phyloP scores from a whole-genome alignment of 2,113 vertebrate species.

The Brevimyrus niger region DNA sequence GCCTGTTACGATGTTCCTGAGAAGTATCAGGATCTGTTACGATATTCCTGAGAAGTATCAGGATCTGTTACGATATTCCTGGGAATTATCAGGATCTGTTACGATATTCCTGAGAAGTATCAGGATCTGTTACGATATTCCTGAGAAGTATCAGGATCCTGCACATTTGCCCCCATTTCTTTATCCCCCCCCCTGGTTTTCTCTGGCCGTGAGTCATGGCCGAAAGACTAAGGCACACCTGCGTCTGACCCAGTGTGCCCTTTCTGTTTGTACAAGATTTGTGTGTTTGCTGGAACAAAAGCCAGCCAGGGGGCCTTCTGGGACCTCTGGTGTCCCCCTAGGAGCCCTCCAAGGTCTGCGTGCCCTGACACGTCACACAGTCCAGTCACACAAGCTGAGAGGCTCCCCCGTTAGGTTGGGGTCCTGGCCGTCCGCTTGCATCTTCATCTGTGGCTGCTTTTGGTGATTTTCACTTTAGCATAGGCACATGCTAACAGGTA shows the following conservation, averaged over 20 bases:
- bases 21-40: too few species aligned
- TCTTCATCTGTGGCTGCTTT: not conserved
- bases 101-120: too few species aligned
- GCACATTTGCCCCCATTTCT: not conserved
- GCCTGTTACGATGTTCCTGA: not conserved
- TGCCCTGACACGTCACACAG: not conserved
- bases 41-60: too few species aligned
- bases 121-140: too few species aligned
- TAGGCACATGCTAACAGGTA: not conserved
- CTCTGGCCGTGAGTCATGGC: not conserved
- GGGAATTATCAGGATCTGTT: too few species aligned
- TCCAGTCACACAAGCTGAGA: not conserved
- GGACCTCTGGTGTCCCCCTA: not conserved
- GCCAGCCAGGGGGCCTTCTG: not conserved
- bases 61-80: too few species aligned
- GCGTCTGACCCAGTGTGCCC: not conserved
- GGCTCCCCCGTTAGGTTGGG: not conserved
- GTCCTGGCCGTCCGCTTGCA: not conserved
- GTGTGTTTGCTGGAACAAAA: not conserved
- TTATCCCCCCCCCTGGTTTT: not conserved
- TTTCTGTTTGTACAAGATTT: not conserved
- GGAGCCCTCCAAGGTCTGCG: not conserved
- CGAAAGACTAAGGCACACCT: not conserved
- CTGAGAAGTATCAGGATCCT: not conserved
- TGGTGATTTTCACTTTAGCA: not conserved